phyloP scores from a whole-genome alignment of 2,113 vertebrate genomes.

The Oncorhynchus nerka region DNA sequence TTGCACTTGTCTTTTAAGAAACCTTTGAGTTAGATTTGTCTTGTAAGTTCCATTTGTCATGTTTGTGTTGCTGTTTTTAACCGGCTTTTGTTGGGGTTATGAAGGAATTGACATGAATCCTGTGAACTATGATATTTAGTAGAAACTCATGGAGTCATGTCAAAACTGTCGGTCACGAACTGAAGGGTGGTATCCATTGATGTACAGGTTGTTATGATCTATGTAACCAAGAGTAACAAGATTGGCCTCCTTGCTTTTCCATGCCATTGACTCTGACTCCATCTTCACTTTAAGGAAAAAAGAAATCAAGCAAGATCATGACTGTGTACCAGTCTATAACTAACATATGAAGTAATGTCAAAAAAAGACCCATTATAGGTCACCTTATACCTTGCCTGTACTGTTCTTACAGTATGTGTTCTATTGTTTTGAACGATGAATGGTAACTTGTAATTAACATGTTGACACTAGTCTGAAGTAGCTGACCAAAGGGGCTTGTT shows the following conservation, averaged over 20 bases:
- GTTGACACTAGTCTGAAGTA: slow-evolving; percentile 52
- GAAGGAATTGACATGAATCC: slow-evolving; percentile 6
- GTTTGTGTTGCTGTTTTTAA: slow-evolving; percentile 40
- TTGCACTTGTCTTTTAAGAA: slow-evolving; percentile 53
- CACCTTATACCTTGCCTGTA: slow-evolving; percentile 41
- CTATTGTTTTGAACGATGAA: slow-evolving; percentile 42
- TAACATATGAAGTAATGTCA: slow-evolving; percentile 39
- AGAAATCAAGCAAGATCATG: not conserved
- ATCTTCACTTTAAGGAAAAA: not conserved
- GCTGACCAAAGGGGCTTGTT: slow-evolving; percentile 65
- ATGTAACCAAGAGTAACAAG: slow-evolving; percentile 29
- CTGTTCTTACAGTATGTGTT: slow-evolving; percentile 38
- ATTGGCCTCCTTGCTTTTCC: slow-evolving; percentile 17
- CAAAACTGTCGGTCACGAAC: too few species aligned
- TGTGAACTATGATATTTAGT: not conserved
- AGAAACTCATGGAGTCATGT: too few species aligned
- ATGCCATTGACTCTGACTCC: not conserved
- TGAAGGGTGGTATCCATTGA: not conserved
- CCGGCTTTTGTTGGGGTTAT: slow-evolving; percentile 19
- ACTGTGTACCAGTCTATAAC: slow-evolving; percentile 19
- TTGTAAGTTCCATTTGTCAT: slow-evolving; percentile 19
- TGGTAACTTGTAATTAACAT: slow-evolving; percentile 39
- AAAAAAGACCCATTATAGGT: slow-evolving; percentile 35
- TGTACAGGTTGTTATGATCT: slow-evolving; percentile 40
- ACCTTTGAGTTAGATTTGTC: slow-evolving; percentile 25